Base-by-base conservation (phyloP, 2,888 invertebrate species). In the Xanthorhoe designata region DNA sequence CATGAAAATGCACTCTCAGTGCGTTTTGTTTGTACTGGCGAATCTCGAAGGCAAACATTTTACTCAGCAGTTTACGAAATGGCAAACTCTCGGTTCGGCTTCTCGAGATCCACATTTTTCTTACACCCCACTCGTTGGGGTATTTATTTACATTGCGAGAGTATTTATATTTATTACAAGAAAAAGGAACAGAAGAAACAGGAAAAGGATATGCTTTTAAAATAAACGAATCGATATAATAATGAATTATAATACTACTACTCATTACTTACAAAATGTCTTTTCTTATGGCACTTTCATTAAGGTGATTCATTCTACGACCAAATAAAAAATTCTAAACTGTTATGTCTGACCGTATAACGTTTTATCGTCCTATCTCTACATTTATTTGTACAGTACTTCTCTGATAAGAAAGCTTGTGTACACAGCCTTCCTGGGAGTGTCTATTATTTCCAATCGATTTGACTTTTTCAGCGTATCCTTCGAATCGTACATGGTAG, bases 401-500 rank as follows among this genome's bases (percentile, higher is more conserved):
- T 13, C 47, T 17, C 47, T 47, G 47, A 47, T 47, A 47, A 47
- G 47, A 47, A 17, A 15, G 47, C 47, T 47, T 47, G 15, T 47
- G 15, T 47, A 47, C 47, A 47, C 47, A 47, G 47, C 47, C 75
- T 72, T 70, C 61, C 67, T 78, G 78, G 78, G 81, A 80, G 82
- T 78, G 77, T 76, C 79, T 76, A 84, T 84, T 84, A 83, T 74
- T 85, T 84, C 85, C 85, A 81, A 82, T 78, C 78, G 83, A 84
- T 74, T 81, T 76, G 73, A 74, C 78, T 76, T 76, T 79, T 83
- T 81, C 72, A 75, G 69, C 69, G 69, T 72, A 71, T 77, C 73
- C 76, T 75, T 75, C 78, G 80, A 77, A 81, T 75, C 77, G 76
- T 61, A 61, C 29, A 68, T 47, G 47, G 17, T 47, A 47, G 47